Conservation (phyloP, 2,797 vertebrate genomes). For the Lophotriccus pileatus region DNA sequence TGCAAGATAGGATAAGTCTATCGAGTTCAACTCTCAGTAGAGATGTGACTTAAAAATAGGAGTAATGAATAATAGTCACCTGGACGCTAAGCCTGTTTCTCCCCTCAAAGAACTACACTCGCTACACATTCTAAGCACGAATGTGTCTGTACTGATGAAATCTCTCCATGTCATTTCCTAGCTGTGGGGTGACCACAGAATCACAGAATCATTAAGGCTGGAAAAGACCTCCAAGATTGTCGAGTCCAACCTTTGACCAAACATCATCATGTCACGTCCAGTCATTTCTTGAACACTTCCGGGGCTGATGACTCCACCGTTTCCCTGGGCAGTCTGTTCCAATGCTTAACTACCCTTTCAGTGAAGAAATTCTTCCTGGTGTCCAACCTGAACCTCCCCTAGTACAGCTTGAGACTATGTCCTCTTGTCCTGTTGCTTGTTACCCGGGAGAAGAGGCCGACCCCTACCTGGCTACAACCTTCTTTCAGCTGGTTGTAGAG, state of each 20-base stretch:
- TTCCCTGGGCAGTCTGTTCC: neutral
- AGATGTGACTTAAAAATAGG: neutral
- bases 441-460: neutral
- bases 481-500: neutral
- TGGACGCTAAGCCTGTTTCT: neutral
- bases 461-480: neutral
- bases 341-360: neutral
- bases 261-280: neutral
- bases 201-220: neutral
- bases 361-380: neutral
- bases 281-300: neutral
- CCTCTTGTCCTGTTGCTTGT: neutral
- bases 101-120: neutral
- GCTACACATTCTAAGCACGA: neutral
- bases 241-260: rapidly evolving
- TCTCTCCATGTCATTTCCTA: neutral
- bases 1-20: neutral
- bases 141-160: neutral
- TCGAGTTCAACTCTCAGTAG: neutral
- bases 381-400: neutral
- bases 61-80: neutral
- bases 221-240: neutral
- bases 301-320: neutral
- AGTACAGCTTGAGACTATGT: rapidly evolving
- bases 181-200: neutral